A percentile compares a stretch with the other conserved stretches of the same genome.
These are phyloP conservation scores for Axis porcinus DNA, from an alignment of 2,113 vertebrate genomes.

Conservation along the genomic window DNA sequence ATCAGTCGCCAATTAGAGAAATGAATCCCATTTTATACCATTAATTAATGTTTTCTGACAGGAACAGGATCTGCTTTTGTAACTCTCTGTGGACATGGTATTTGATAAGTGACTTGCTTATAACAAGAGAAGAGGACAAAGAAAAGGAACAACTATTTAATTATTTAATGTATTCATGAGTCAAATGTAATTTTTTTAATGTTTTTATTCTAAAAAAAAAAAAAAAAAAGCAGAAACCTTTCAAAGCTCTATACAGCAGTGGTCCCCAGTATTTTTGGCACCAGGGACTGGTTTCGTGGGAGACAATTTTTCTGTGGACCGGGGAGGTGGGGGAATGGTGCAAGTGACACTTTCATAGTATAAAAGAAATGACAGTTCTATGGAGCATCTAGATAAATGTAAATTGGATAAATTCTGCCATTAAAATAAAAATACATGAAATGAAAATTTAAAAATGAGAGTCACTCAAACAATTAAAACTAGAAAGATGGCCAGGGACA, in stretches of 20 bases:
- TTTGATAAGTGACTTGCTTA: conserved; percentile 23
- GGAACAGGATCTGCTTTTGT: neutral
- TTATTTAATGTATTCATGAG: neutral
- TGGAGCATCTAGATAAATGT: neutral
- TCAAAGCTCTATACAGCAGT: neutral
- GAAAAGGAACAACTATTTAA: neutral
- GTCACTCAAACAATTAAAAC: neutral
- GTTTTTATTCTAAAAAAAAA: neutral
- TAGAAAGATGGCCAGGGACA: neutral
- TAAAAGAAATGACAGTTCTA: neutral
- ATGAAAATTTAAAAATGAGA: neutral
- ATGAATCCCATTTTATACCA: neutral
- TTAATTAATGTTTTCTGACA: conserved; percentile 21
- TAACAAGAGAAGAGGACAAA: neutral
- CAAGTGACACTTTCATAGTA: neutral
- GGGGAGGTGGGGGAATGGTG: accelerated
- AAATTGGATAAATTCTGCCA: neutral
- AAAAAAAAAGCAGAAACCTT: neutral
- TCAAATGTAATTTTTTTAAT: neutral
- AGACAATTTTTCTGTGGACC: neutral
- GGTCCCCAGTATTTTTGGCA: neutral
- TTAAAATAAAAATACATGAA: neutral
- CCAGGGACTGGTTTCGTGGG: neutral
- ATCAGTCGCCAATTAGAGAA: neutral
- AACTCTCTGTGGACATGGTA: neutral